Percentiles rank a stretch among this genome's conserved stretches.
Evolutionary conservation across 1,140 invertebrate genomes (phyloP).

Genomic region (Drosophila athabasca): DNA sequence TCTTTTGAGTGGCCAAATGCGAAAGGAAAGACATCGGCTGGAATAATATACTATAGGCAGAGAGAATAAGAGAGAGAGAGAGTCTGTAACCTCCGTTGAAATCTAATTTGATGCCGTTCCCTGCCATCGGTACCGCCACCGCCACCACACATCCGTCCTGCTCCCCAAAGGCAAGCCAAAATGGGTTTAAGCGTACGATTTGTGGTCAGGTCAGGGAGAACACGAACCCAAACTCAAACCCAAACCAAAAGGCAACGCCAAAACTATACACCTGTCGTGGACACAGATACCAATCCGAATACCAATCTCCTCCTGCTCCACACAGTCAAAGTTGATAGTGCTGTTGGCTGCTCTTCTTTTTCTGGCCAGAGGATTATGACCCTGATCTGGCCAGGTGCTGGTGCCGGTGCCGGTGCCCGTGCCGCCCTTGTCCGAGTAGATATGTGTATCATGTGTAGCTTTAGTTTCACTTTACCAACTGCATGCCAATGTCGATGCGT

Average conservation of each 20-base stretch:
- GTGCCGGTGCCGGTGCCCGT: constrained; percentile 30
- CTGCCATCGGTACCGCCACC: constrained; percentile 7
- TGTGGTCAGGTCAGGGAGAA: constrained; percentile 43
- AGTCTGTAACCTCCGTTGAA: constrained; percentile 71
- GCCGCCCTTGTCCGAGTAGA: constrained; percentile 7
- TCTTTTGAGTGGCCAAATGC: constrained; percentile 10
- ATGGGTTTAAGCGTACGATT: constrained; percentile 74
- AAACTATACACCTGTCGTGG: constrained; percentile 51
- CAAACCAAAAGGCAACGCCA: constrained; percentile 15
- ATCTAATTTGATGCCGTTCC: constrained; percentile 70
- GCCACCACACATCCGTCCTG: background rate
- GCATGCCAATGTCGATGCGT: constrained; percentile 45
- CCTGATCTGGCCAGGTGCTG: constrained; percentile 72
- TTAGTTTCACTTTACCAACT: constrained; percentile 75
- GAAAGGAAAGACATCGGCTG: constrained; percentile 8
- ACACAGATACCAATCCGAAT: constrained; percentile 19
- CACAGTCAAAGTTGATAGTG: constrained; percentile 52
- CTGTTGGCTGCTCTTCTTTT: constrained; percentile 30
- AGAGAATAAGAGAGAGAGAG: background rate
- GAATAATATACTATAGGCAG: background rate
- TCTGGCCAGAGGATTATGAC: constrained; percentile 74
- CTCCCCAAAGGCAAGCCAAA: constrained; percentile 49
- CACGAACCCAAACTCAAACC: constrained; percentile 13
- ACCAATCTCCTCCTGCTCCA: background rate
- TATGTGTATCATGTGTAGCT: constrained; percentile 48